Evolutionary conservation across 2,888 invertebrate genomes (phyloP).

Genomic region (Noctua janthe): DNA sequence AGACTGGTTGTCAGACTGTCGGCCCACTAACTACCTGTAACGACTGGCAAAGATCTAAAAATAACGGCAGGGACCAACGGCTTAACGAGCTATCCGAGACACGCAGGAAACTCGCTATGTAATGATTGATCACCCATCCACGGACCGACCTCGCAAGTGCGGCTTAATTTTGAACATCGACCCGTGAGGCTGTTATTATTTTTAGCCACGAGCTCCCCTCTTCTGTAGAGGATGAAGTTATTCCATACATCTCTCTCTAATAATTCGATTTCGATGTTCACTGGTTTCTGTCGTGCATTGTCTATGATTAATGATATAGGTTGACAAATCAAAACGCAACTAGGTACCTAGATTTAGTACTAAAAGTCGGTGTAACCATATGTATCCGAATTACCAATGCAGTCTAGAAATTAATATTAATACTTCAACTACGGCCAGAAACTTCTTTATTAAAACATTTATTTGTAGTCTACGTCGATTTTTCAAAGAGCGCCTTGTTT

Average conservation of each 20-base stretch:
- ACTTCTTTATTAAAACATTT: conserved; percentile 17
- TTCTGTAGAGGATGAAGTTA: background rate
- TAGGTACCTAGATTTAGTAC: background rate
- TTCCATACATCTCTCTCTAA: background rate
- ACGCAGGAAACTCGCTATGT: background rate
- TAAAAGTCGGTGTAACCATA: background rate
- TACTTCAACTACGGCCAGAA: background rate
- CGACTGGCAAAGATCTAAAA: background rate
- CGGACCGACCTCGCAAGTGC: too few species aligned
- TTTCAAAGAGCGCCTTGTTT: background rate
- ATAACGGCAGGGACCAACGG: background rate
- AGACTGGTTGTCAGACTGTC: background rate
- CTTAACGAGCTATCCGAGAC: background rate
- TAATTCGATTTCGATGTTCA: background rate
- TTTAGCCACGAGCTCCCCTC: background rate
- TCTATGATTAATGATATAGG: background rate
- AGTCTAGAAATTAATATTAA: conserved; percentile 33
- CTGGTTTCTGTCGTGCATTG: background rate
- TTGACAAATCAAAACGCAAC: background rate
- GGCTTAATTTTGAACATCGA: too few species aligned
- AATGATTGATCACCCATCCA: too few species aligned
- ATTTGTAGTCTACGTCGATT: background rate
- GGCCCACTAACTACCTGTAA: background rate
- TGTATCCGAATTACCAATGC: conserved; percentile 10
- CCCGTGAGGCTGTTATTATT: background rate